Evolutionary conservation across 2,888 invertebrate species (phyloP).

Genomic region (Dolichomitus sp.): DNA sequence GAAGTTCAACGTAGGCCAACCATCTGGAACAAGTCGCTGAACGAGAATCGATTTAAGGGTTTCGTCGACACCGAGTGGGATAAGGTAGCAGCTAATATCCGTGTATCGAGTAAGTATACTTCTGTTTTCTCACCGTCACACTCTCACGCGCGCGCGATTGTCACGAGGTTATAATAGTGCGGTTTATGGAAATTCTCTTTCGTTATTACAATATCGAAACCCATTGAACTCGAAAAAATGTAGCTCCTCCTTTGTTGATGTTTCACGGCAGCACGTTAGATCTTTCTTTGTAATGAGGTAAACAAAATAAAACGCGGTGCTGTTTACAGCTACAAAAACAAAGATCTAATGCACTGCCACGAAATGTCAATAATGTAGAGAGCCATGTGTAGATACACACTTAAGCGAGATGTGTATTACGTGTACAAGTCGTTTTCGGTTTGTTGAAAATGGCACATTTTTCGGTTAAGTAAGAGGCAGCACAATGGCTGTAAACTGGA

Average conservation of each 20-base stretch:
- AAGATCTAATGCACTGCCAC: conserved; percentile 34
- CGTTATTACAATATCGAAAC: conserved; percentile 25
- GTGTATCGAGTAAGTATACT: conserved; percentile 43
- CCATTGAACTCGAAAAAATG: conserved; percentile 47
- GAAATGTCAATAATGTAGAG: conserved; percentile 37
- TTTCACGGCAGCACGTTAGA: conserved; percentile 26
- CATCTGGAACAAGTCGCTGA: conserved; percentile 22
- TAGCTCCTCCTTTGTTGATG: conserved; percentile 15
- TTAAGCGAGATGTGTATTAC: conserved; percentile 31
- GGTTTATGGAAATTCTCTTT: conserved; percentile 32
- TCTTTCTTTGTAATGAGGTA: conserved; percentile 38
- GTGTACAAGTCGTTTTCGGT: conserved; percentile 45
- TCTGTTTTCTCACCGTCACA: too few species aligned
- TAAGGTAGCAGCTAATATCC: conserved; percentile 33
- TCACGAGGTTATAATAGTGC: conserved; percentile 29
- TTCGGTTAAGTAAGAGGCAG: too few species aligned
- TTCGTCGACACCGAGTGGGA: conserved; percentile 36
- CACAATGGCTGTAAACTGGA: too few species aligned
- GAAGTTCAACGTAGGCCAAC: conserved; percentile 33
- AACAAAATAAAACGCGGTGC: conserved; percentile 31
- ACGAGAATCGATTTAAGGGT: conserved; percentile 30
- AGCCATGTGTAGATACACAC: conserved; percentile 24
- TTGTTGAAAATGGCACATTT: too few species aligned
- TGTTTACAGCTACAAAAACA: conserved; percentile 28
- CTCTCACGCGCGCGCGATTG: conserved; percentile 24